Evolutionary conservation across 1,140 invertebrate species (phyloP).

Genomic region (Drosophila ironensis): DNA sequence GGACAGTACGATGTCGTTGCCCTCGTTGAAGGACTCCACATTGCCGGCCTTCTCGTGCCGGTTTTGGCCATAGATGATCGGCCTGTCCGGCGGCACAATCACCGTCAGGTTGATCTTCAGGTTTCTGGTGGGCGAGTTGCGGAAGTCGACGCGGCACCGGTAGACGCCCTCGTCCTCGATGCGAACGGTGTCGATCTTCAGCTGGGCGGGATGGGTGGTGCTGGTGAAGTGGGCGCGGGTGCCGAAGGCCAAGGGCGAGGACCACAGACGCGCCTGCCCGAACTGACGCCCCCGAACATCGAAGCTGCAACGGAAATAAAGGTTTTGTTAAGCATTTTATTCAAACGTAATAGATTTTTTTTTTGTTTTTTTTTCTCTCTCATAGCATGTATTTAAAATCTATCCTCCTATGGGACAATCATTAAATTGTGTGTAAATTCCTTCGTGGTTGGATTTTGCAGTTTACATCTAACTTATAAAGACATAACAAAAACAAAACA

Average conservation of each 20-base stretch:
- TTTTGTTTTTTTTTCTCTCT: not conserved
- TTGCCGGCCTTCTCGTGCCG: constrained; percentile 89
- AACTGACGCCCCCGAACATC: constrained; percentile 89
- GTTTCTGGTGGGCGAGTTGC: constrained; percentile 92
- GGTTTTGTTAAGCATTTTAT: not conserved
- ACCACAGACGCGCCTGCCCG: constrained; percentile 90
- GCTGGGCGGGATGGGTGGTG: constrained; percentile 86
- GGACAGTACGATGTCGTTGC: constrained; percentile 89
- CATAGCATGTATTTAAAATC: too few relatives aligned
- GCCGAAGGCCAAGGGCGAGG: constrained; percentile 89
- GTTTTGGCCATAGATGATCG: constrained; percentile 92
- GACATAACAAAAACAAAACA: too few relatives aligned
- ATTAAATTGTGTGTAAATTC: too few relatives aligned
- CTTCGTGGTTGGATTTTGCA: too few relatives aligned
- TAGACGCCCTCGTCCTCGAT: constrained; percentile 91
- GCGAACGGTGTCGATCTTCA: constrained; percentile 88
- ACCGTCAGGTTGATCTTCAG: constrained; percentile 93
- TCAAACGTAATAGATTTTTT: not conserved
- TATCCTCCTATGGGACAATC: too few relatives aligned
- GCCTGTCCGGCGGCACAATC: constrained; percentile 92
- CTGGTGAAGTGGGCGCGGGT: constrained; percentile 89
- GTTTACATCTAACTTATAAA: too few relatives aligned
- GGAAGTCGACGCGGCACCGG: constrained; percentile 93
- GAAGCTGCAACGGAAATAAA: constrained; percentile 85
- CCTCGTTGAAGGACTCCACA: constrained; percentile 93